Evolutionary conservation across 2,113 vertebrate genomes (phyloP).

Genomic region (Oxygymnocypris stewartii): DNA sequence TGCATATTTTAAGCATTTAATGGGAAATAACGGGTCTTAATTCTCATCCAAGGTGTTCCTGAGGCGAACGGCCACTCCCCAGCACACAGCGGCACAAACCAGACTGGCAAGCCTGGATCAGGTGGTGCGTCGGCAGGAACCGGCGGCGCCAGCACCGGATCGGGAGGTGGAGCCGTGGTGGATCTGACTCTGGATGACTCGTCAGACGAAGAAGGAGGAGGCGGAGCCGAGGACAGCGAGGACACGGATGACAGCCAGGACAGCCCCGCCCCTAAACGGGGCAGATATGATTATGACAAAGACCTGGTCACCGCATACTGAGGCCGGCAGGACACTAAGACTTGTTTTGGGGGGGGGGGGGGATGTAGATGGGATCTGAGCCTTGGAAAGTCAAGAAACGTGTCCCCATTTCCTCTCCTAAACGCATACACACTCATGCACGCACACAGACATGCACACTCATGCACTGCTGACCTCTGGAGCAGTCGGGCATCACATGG

Average conservation of each 20-base stretch:
- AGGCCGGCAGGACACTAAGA: constrained; percentile 72
- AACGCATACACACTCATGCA: constrained; percentile 46
- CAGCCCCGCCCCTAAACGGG: constrained; percentile 85
- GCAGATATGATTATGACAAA: constrained; percentile 92
- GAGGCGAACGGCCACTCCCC: constrained; percentile 85
- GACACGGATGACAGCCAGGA: constrained; percentile 90
- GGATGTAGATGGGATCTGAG: constrained; percentile 59
- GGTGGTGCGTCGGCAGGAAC: constrained; percentile 68
- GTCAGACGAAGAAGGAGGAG: constrained; percentile 85
- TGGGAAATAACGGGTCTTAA: background rate
- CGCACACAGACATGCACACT: constrained; percentile 61
- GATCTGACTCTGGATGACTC: constrained; percentile 98
- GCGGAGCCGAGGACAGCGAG: constrained; percentile 86
- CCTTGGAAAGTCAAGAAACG: constrained; percentile 66
- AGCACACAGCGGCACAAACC: constrained; percentile 78
- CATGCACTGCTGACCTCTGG: constrained; percentile 62
- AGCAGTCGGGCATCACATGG: constrained; percentile 59
- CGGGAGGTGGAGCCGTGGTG: constrained; percentile 83
- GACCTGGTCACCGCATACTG: constrained; percentile 97
- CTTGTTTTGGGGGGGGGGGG: constrained; percentile 44
- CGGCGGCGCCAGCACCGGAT: constrained; percentile 56
- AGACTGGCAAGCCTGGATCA: constrained; percentile 82
- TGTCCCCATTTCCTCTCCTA: constrained; percentile 63
- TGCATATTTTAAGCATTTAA: background rate
- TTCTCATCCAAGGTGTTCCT: constrained; percentile 78